These are phyloP conservation scores for Leptodactylus fuscus DNA, from an alignment of 2,113 vertebrate genomes.

Conservation along the genomic window DNA sequence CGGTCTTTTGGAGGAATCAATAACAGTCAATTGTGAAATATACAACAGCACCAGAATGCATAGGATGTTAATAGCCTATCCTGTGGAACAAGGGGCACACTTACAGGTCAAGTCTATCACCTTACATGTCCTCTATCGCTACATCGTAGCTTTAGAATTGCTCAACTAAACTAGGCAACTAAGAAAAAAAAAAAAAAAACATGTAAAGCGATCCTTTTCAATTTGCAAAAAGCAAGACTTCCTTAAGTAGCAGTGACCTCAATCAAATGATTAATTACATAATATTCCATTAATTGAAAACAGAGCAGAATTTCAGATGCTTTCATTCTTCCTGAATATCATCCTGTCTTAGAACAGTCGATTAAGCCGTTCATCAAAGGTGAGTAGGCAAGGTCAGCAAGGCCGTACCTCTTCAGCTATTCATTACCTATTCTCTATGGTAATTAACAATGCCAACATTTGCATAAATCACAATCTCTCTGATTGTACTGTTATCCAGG, in stretches of 20 bases:
- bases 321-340: slow-evolving; percentile 88
- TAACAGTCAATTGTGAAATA: slow-evolving; percentile 19
- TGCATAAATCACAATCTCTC: slow-evolving; percentile 81
- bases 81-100: background rate
- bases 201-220: background rate
- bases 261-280: slow-evolving; percentile 94
- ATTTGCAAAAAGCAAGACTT: slow-evolving; percentile 24
- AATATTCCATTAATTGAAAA: slow-evolving; percentile 93
- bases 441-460: slow-evolving; percentile 80
- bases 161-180: too few relatives aligned
- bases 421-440: slow-evolving; percentile 75
- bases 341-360: slow-evolving; percentile 79
- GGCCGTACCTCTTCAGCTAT: slow-evolving; percentile 74
- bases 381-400: slow-evolving; percentile 80
- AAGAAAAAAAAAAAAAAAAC: background rate
- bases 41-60: slow-evolving; percentile 9
- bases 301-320: slow-evolving; percentile 86
- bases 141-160: background rate
- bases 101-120: background rate
- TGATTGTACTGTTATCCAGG: slow-evolving; percentile 75
- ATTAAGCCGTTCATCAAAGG: slow-evolving; percentile 83
- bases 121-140: background rate
- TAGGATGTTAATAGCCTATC: background rate
- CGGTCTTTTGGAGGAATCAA: slow-evolving; percentile 28
- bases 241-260: slow-evolving; percentile 69